Evolutionary conservation across 2,113 vertebrate species (phyloP), one percentile per base, ranked within the genome.

Genomic region (Argyrosomus japonicus): DNA sequence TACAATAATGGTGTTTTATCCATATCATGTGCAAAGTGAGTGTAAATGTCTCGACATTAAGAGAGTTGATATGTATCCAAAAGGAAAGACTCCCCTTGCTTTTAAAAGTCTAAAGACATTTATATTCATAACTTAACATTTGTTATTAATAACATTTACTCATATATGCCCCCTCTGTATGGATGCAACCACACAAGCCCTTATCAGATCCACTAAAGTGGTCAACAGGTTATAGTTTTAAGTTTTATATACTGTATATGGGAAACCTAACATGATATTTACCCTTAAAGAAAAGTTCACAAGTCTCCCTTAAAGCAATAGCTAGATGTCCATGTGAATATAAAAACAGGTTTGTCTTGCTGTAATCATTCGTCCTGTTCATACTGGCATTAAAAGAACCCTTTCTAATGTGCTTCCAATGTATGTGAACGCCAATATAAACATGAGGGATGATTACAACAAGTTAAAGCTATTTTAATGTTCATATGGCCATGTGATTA

Each of bases 171-270:
- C 2, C 53, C 61, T 32, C 3, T 56, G 48, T 18, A 19, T 23
- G 54, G 47, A 76, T 45, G 45, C 61, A 83, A 70, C 50, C 65
- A 71, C 56, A 60, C 45, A 64, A 84, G 75, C 84, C 77, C 83
- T 85, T 84, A 43, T 83, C 57, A 77, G 36, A 81, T 69, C 54
- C 60, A 60, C 4, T 45, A 53, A 78, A 77, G 18, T 57, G 54
- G 47, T 82, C 23, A 50, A 17, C n/a, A 50, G n/a, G 27, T 54
- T 80, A 79, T 60, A 77, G 40, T 23, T 64, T 60, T 64, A 67
- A 12, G 32, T 56, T 15, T 15, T 23, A 50, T 4, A 50, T 43
- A 27, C 7, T 40, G 36, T 18, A 70, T 29, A n/a, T 45, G 56
- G 36, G 48, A 47, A 75, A 53, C 53, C 17, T 50, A 64, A 19